A percentile compares a stretch with the other conserved stretches of the same genome.
Evolutionary conservation across 2,888 invertebrate species (phyloP).

Genomic region (Pilophorus perplexus): DNA sequence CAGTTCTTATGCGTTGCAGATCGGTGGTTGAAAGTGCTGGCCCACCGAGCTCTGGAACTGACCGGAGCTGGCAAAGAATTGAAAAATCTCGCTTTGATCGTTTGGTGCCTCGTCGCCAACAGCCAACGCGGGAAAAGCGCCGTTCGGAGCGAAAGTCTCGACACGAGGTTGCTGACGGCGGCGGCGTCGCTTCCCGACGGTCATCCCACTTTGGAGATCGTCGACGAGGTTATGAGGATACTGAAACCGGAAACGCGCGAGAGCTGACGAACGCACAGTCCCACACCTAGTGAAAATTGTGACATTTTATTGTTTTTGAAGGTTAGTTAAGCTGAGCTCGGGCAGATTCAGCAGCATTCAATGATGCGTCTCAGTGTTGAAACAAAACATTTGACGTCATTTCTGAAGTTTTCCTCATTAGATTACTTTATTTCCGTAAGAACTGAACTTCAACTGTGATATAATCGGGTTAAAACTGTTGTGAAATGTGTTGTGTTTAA

Average conservation of each 20-base stretch:
- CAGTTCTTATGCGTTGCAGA: too few species aligned
- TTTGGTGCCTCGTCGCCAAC: slow-evolving; percentile 68
- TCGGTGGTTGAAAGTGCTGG: slow-evolving; percentile 56
- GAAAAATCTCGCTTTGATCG: slow-evolving; percentile 56
- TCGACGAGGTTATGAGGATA: slow-evolving; percentile 15
- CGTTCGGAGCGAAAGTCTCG: slow-evolving; percentile 55
- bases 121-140: slow-evolving; percentile 65
- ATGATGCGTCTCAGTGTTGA: too few species aligned
- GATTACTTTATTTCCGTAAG: too few species aligned
- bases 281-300: too few species aligned
- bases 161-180: slow-evolving; percentile 50
- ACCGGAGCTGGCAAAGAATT: slow-evolving; percentile 54
- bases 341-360: too few species aligned
- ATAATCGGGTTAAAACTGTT: too few species aligned
- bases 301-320: too few species aligned
- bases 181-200: slow-evolving; percentile 20
- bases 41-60: slow-evolving; percentile 54
- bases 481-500: too few species aligned
- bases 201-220: slow-evolving; percentile 15
- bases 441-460: too few species aligned
- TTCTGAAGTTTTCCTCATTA: too few species aligned
- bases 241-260: background rate
- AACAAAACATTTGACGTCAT: too few species aligned
- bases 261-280: background rate
- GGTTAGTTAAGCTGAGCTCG: too few species aligned